phyloP scores from a whole-genome alignment of 2,113 vertebrate species.

The Mobula hypostoma region DNA sequence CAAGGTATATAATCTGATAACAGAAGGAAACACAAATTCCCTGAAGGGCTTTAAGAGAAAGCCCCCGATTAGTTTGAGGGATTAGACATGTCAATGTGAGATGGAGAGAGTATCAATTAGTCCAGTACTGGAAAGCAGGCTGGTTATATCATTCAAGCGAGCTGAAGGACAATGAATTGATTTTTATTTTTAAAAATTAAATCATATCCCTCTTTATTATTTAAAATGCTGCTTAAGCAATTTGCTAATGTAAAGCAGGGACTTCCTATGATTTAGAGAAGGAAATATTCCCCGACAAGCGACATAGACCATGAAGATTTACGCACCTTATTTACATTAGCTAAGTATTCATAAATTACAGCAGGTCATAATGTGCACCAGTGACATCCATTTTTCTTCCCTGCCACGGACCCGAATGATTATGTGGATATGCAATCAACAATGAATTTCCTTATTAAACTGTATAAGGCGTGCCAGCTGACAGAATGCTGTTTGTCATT shows the following conservation, averaged over 20 bases:
- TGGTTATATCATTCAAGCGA: slow-evolving; percentile 49
- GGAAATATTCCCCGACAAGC: slow-evolving; percentile 46
- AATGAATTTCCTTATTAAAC: slow-evolving; percentile 36
- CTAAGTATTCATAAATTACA: slow-evolving; percentile 35
- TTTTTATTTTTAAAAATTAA: slow-evolving; percentile 58
- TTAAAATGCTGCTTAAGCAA: slow-evolving; percentile 62
- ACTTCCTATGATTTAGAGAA: slow-evolving; percentile 47
- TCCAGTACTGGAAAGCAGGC: slow-evolving; percentile 49
- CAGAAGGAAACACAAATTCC: slow-evolving; percentile 49
- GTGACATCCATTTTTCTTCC: background rate
- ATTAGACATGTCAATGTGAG: background rate
- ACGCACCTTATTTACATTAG: slow-evolving; percentile 34
- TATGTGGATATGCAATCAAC: slow-evolving; percentile 28
- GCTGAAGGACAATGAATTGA: slow-evolving; percentile 63
- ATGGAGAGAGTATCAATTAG: slow-evolving; percentile 45
- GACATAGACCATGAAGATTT: slow-evolving; percentile 41
- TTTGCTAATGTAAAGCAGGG: slow-evolving; percentile 54
- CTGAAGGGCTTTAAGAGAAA: slow-evolving; percentile 47
- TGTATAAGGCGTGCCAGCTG: background rate
- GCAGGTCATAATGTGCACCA: slow-evolving; percentile 14
- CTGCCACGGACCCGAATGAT: slow-evolving; percentile 1
- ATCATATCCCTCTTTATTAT: slow-evolving; percentile 60
- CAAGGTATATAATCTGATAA: slow-evolving; percentile 58
- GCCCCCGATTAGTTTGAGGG: slow-evolving; percentile 51
- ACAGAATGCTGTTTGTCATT: slow-evolving; percentile 12